Base-by-base conservation (phyloP, 2,113 vertebrate species). In the Merops nubicus region DNA sequence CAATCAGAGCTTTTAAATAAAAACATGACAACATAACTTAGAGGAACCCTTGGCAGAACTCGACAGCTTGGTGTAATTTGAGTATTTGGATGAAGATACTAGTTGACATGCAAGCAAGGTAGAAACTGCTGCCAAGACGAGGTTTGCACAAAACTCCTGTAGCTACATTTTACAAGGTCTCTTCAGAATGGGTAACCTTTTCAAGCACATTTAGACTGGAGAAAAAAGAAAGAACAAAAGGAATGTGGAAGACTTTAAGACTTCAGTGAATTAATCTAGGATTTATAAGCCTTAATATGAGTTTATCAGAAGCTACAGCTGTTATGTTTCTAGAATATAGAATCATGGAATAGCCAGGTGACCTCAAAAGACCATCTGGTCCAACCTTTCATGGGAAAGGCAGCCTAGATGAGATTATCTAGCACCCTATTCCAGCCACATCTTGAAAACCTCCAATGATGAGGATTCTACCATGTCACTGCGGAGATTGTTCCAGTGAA, bases 91-190 rank as follows among this genome's bases (percentile, higher is more conserved):
- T 64, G 68, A 93, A 88, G 68, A 89, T 85, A 40, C 11, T 68
- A 53, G 54, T 7, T 96, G 93, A 89, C 1, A 0, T 47, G 64
- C 69, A 70, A 93, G 57, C n/a, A 65, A 89, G 40, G 62, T 60
- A 91, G 83, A 94, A 87, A 84, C 38, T 54, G 69, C 73, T 95
- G 89, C 73, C n/a, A 64, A 60, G 63, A 60, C n/a, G 74, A 94
- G 72, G 47, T 62, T 57, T 93, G 47, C 65, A 50, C 54, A 57
- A 59, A 87, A 64, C 23, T 78, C 60, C 73, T 68, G 34, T 16
- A 74, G 50, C 34, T 67, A 11, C 34, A 38, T 76, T 69, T 91
- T 72, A 56, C 65, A 84, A 77, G 38, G 6, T 34, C 63, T 18
- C 45, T 82, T 51, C 81, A 64, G 57, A 64, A 38, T n/a, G 62